Base-by-base conservation (phyloP, 2,113 vertebrate species). In the Ardeotis arabs region DNA sequence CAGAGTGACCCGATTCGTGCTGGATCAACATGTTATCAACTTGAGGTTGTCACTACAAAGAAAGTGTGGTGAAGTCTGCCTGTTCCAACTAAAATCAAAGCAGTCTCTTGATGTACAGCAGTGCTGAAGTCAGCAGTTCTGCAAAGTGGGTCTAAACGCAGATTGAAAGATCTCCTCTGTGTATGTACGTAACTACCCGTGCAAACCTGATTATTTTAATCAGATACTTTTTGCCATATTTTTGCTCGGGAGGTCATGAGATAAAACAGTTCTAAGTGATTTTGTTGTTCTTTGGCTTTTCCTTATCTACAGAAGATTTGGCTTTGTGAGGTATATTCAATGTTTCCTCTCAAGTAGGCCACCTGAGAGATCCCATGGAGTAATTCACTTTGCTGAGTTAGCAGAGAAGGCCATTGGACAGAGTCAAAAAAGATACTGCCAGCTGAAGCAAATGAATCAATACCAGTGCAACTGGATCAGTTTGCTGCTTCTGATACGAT, bases 201-300 rank as follows among this genome's bases (percentile, higher is more conserved):
- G 93, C 94, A 90, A 96, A 90, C 87, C 88, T 93, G 89, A 91
- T 97, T 97, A 96, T 95, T 98, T 95, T 94, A 95, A 98, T 98
- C 96, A 96, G 88, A 94, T 95, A 94, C 76, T 95, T 98, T 97
- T 96, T 93, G 77, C 90, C 2, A 2, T 93, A 84, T 89, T 97
- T 97, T 95, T 68, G 86, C 94, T 89, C 59, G 72, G 53, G 84
- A 97, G 93, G 75, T 60, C 90, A 86, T 72, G 80, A 93, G 64
- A 50, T 21, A 74, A 93, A 95, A 50, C 76, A 83, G 67, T 85
- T 97, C 41, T 70, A 28, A 90, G 80, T 52, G n/a, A 16, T 84
- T 58, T 67, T 82, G 45, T 80, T 78, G 47, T 79, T 56, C 55
- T 67, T 79, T 49, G 55, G 50, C 75, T 78, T 78, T 91, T 90